A percentile compares a stretch with the other conserved stretches of the same genome.
Evolutionary conservation across 2,888 invertebrate genomes (phyloP).

Genomic region (Acleris emargana): DNA sequence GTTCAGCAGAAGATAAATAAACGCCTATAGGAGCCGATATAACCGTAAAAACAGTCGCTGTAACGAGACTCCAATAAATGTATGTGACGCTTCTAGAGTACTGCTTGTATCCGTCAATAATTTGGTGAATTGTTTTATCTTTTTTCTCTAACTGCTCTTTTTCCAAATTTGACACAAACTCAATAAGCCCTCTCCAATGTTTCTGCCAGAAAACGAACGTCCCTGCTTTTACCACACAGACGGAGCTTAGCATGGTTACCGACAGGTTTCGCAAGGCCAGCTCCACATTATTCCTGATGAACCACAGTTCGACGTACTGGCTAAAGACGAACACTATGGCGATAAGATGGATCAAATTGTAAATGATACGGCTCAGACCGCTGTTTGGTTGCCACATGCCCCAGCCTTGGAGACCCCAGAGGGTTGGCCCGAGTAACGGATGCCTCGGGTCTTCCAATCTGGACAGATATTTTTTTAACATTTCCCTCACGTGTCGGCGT

Average conservation of each 20-base stretch:
- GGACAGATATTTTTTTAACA: constrained; percentile 33
- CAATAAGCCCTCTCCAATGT: constrained; percentile 57
- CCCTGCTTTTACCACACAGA: constrained; percentile 64
- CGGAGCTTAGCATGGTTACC: constrained; percentile 63
- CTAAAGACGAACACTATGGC: constrained; percentile 60
- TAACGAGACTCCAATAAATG: constrained; percentile 63
- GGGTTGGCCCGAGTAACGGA: constrained; percentile 59
- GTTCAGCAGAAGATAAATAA: constrained; percentile 51
- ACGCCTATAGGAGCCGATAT: constrained; percentile 61
- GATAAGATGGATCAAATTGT: constrained; percentile 53
- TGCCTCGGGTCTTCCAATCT: constrained; percentile 50
- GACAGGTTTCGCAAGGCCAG: constrained; percentile 66
- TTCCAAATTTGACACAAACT: constrained; percentile 60
- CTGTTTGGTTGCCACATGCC: constrained; percentile 59
- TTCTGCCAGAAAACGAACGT: constrained; percentile 64
- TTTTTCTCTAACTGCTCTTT: constrained; percentile 51
- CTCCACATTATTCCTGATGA: constrained; percentile 56
- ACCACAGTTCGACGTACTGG: constrained; percentile 69
- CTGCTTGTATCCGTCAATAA: constrained; percentile 57
- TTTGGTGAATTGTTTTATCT: constrained; percentile 44
- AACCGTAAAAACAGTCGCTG: constrained; percentile 61
- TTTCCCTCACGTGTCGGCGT: constrained; percentile 37
- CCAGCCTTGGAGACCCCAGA: constrained; percentile 56
- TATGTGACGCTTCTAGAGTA: constrained; percentile 65
- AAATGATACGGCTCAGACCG: constrained; percentile 44